Base-by-base conservation (phyloP, 2,888 invertebrate species). In the Choristoneura rosaceana region DNA sequence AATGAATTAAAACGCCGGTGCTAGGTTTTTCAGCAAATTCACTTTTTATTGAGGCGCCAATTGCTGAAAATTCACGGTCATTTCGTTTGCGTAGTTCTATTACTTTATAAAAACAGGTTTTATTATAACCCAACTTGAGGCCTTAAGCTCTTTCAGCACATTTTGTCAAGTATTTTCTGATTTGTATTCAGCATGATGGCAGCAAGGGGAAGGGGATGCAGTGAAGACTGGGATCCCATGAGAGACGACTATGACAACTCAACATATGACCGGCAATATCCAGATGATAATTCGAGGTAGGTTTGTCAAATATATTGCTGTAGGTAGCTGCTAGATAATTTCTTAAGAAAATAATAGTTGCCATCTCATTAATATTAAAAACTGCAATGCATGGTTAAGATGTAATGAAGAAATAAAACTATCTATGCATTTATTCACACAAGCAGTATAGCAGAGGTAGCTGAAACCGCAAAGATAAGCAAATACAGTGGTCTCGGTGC, bases 171-270 rank as follows among this genome's bases (percentile, higher is more conserved):
- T 55, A 17, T 55, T 0, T 17, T 55, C 2, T 10, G 1, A 12
- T 1, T 1, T 50, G 1, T 4, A 17, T 17, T 15, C 76, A 85
- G 85, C 33, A 79, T 25, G 34, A 89, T 86, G 88, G 77, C 82
- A 34, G 71, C 77, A 14, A 78, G 84, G 74, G 81, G 83, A 9
- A 67, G 74, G 64, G 76, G 67, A 2, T 76, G 75, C 45, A 77
- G 63, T 34, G 77, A 80, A 12, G 87, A 87, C 33, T 89, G 90
- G 90, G 86, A 90, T 69, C 79, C 82, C 0, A 83, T 84, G 79
- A 74, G 75, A 14, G 90, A 90, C 2, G 88, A 90, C 52, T 88
- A 76, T 74, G 84, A 88, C 73, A 83, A 82, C 34, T 80, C 83
- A 0, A 74, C 75, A 1, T 88, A 83, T 70, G 88, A 90, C 0